Evolutionary conservation across 2,113 vertebrate genomes (phyloP).

Genomic region (Callopanchax toddi): DNA sequence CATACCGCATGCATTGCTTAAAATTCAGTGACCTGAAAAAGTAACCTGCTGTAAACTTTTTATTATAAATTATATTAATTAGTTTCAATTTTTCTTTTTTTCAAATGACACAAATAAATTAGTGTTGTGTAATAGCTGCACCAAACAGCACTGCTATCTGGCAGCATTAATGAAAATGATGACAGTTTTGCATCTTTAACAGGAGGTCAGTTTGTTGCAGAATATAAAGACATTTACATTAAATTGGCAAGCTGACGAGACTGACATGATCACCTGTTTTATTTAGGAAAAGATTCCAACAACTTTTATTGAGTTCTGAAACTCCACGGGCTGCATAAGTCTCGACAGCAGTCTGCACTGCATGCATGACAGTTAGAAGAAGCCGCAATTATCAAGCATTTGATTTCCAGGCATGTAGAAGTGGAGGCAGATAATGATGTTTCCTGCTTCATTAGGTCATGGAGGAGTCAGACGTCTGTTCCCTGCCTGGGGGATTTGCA

Average conservation of each 20-base stretch:
- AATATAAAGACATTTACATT: constrained; percentile 16
- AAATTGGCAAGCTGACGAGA: no score
- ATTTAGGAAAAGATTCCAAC: constrained; percentile 23
- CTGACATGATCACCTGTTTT: constrained; percentile 9
- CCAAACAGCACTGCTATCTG: background rate
- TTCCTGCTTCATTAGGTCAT: constrained; percentile 82
- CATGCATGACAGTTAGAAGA: constrained; percentile 23
- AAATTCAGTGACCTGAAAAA: constrained; percentile 2
- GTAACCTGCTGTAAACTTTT: constrained; percentile 1
- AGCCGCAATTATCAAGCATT: constrained; percentile 37
- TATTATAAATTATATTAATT: background rate
- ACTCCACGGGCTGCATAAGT: background rate
- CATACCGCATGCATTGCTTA: constrained; percentile 25
- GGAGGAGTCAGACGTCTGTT: constrained; percentile 86
- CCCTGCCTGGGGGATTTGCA: constrained; percentile 89
- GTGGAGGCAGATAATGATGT: constrained; percentile 69
- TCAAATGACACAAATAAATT: background rate
- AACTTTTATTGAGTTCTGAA: constrained; percentile 18
- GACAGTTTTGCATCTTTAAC: no score
- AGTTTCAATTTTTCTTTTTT: constrained; percentile 1
- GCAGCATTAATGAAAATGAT: constrained; percentile 41
- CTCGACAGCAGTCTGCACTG: constrained; percentile 16
- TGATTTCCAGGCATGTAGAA: constrained; percentile 59
- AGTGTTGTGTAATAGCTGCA: constrained; percentile 9
- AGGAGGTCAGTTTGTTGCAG: background rate